These are phyloP conservation scores for Lineus longissimus DNA, from an alignment of 1,140 invertebrate species.

Conservation along the genomic window DNA sequence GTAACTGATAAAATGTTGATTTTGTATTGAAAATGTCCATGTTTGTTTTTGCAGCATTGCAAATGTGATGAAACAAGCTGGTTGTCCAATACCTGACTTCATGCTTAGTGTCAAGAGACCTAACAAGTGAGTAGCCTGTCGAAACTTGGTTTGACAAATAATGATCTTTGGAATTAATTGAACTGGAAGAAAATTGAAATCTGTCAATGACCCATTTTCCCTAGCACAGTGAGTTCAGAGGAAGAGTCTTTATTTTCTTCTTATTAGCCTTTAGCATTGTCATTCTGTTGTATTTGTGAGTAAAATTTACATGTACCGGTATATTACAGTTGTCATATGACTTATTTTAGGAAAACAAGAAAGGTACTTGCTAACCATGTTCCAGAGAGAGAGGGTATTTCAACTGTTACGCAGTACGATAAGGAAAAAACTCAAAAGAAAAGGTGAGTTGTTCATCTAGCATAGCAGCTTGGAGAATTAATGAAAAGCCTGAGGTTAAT, in stretches of 20 bases:
- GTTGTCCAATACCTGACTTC: conserved; percentile 84
- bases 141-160: not conserved
- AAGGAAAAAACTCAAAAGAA: conserved; percentile 28
- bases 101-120: conserved; percentile 76
- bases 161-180: not conserved
- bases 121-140: conserved; percentile 37
- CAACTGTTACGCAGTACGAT: conserved; percentile 57
- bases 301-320: no score
- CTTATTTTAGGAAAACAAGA: conserved; percentile 62
- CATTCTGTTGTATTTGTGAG: no score
- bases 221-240: no score
- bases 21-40: not conserved
- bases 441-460: conserved; percentile 21
- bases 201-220: conserved; percentile 1
- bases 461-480: no score
- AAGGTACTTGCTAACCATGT: conserved; percentile 61
- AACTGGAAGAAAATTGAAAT: not conserved
- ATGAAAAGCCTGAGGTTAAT: no score
- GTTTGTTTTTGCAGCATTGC: conserved; percentile 67
- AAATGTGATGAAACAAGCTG: conserved; percentile 78
- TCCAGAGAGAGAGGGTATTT: conserved; percentile 63
- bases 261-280: no score
- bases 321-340: not conserved
- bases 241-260: no score
- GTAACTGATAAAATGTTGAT: not conserved